phyloP scores from a whole-genome alignment of 2,888 invertebrate genomes.

The Euzetes globulus region DNA sequence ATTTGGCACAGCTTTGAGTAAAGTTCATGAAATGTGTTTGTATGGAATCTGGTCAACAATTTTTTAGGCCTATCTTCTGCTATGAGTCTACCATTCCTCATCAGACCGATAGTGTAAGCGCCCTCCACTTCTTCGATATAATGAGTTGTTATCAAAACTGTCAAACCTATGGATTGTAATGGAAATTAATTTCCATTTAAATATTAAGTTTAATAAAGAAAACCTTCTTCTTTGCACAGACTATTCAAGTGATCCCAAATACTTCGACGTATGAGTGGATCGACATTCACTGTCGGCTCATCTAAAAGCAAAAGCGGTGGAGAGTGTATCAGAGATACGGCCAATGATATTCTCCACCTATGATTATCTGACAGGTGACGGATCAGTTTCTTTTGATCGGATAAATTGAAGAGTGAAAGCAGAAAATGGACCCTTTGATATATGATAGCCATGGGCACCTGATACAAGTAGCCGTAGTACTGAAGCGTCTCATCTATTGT shows the following conservation, averaged over 20 bases:
- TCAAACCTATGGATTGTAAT: constrained; percentile 18
- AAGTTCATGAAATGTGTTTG: constrained; percentile 5
- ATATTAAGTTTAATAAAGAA: background rate
- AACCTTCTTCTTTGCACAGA: constrained; percentile 33
- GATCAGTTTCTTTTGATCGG: background rate
- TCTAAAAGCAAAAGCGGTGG: constrained; percentile 31
- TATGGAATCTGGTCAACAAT: background rate
- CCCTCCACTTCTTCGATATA: constrained; percentile 23
- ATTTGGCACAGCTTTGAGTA: constrained; percentile 20
- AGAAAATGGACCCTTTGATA: constrained; percentile 3
- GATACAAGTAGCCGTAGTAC: constrained; percentile 28
- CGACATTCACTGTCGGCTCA: constrained; percentile 32
- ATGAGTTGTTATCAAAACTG: constrained; percentile 31
- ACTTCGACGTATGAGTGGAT: constrained; percentile 25
- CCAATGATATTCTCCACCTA: constrained; percentile 28
- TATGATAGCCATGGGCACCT: constrained; percentile 23
- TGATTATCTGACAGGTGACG: constrained; percentile 11
- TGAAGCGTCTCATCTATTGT: constrained; percentile 22
- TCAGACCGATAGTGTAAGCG: constrained; percentile 24
- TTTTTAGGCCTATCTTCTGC: constrained; percentile 28
- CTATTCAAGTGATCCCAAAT: constrained; percentile 27
- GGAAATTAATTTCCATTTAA: background rate
- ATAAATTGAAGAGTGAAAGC: background rate
- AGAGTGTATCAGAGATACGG: constrained; percentile 25
- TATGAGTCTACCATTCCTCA: constrained; percentile 25